These are phyloP conservation scores for Andrena dorsata DNA, from an alignment of 2,888 invertebrate genomes.

Conservation along the genomic window DNA sequence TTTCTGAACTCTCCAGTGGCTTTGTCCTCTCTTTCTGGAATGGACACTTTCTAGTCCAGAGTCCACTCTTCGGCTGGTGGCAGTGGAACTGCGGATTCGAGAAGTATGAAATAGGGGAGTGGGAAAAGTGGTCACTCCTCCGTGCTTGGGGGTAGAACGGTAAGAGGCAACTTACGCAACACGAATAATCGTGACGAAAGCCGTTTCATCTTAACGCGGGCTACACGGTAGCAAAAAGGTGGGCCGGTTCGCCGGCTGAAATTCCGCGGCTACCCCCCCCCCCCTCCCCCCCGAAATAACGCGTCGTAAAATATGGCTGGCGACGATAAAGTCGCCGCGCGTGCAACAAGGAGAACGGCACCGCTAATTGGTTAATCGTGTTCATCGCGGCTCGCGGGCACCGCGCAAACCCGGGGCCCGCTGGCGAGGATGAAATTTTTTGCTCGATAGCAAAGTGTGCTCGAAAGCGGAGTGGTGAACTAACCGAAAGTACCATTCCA, in stretches of 20 bases:
- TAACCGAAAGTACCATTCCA: slow-evolving; percentile 64
- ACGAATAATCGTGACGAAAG: not conserved
- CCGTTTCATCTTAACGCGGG: slow-evolving; percentile 15
- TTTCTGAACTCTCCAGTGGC: slow-evolving; percentile 1
- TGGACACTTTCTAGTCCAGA: not conserved
- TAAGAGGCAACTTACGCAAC: not conserved
- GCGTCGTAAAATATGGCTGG: slow-evolving; percentile 46
- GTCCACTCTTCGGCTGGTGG: no score
- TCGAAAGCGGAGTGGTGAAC: slow-evolving; percentile 46
- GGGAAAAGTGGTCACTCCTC: not conserved
- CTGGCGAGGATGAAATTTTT: slow-evolving; percentile 58
- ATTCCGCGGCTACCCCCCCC: slow-evolving; percentile 30
- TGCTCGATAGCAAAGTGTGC: slow-evolving; percentile 46
- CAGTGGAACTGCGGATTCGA: no score
- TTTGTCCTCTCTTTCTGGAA: not conserved
- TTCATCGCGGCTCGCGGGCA: slow-evolving; percentile 61
- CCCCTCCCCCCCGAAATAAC: slow-evolving; percentile 51
- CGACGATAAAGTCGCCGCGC: slow-evolving; percentile 52
- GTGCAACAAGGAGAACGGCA: slow-evolving; percentile 60
- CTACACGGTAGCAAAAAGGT: slow-evolving; percentile 46
- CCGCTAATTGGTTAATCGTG: slow-evolving; percentile 74
- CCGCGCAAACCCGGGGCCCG: slow-evolving; percentile 54
- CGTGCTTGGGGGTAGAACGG: not conserved
- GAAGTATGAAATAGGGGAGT: not conserved
- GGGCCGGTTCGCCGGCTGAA: slow-evolving; percentile 26